Conservation (phyloP, 2,113 vertebrate species). For the Zosterops borbonicus region DNA sequence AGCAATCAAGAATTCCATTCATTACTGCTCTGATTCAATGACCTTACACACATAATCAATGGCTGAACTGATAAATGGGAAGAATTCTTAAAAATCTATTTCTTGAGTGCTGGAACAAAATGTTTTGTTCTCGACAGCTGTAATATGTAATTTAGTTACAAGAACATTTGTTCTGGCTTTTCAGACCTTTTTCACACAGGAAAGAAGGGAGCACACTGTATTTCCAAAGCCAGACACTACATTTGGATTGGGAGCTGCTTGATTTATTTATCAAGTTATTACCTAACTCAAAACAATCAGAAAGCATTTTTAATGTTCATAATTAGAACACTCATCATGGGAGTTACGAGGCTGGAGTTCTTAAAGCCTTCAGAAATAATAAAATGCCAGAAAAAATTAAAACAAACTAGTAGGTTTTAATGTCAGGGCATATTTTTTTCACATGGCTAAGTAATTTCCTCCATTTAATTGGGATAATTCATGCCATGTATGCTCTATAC, state of each 20-base stretch:
- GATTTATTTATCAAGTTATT: slow-evolving; percentile 63
- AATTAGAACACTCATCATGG: slow-evolving; percentile 57
- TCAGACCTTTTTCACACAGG: slow-evolving; percentile 9
- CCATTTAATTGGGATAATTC: slow-evolving; percentile 23
- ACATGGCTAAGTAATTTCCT: not conserved
- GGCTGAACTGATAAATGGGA: slow-evolving; percentile 70
- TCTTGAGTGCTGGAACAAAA: slow-evolving; percentile 59
- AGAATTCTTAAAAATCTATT: slow-evolving; percentile 69
- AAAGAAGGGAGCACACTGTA: not conserved
- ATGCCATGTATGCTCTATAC: not conserved
- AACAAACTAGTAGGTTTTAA: slow-evolving; percentile 20
- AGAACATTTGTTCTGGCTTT: slow-evolving; percentile 66
- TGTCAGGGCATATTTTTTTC: not conserved
- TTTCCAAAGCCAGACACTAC: slow-evolving; percentile 39
- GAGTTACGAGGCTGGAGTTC: not conserved
- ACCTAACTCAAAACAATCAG: slow-evolving; percentile 63
- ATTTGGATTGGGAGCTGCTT: not conserved
- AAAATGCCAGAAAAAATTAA: slow-evolving; percentile 17
- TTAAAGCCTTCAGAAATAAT: slow-evolving; percentile 27
- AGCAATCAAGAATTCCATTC: slow-evolving; percentile 39
- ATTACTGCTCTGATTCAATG: slow-evolving; percentile 59
- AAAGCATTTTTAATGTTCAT: slow-evolving; percentile 51
- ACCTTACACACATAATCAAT: slow-evolving; percentile 71
- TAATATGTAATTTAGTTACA: slow-evolving; percentile 68
- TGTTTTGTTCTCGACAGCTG: slow-evolving; percentile 65